Evolutionary conservation across 2,797 vertebrate genomes (phyloP), one percentile per base, ranked within the genome.

Genomic region (Xerus rutilus): DNA sequence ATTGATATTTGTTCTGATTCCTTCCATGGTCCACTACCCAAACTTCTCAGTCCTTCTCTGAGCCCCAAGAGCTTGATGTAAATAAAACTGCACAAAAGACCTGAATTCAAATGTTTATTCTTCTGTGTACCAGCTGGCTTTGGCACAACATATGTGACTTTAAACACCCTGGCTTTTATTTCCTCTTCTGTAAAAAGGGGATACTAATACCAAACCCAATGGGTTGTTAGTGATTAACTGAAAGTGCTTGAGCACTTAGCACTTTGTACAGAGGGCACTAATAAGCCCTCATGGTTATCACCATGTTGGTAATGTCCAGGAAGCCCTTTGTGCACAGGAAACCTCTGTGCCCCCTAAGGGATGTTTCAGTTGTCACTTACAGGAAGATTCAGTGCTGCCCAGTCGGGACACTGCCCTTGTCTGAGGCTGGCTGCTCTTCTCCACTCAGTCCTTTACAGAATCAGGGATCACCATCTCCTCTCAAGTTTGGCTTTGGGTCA

Each of bases 401-500:
- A 47, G 90, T 64, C 20, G 17, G 32, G 21, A 94, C 20, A 52
- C 47, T 89, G 59, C 45, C 35, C 13, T 89, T 73, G 64, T 32
- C 5, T 47, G 52, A 59, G 72, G 23, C 39, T 52, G 54, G n/a
- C 32, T 82, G 47, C 1, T 1, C 70, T 88, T 67, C 21, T 78
- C 25, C 59, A 21, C 49, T 54, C n/a, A 8, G 35, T 67, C 45
- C 32, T 77, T 77, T 20, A 43, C 3, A 76, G 49, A 25, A 39
- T 65, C 77, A 82, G 17, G 39, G 54, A 86, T 65, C 28, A 12
- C 5, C 21, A 18, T 35, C 32, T 81, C 30, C 64, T 92, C 64
- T 65, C 87, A 92, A 81, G 74, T 81, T 77, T 74, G 78, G 84
- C 82, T 45, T 87, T 72, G 43, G 23, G 45, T 86, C 93, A 95